Evolutionary conservation across 2,888 invertebrate species (phyloP), one percentile per base, ranked within the genome.

Genomic region (Lithophane ornitopus): DNA sequence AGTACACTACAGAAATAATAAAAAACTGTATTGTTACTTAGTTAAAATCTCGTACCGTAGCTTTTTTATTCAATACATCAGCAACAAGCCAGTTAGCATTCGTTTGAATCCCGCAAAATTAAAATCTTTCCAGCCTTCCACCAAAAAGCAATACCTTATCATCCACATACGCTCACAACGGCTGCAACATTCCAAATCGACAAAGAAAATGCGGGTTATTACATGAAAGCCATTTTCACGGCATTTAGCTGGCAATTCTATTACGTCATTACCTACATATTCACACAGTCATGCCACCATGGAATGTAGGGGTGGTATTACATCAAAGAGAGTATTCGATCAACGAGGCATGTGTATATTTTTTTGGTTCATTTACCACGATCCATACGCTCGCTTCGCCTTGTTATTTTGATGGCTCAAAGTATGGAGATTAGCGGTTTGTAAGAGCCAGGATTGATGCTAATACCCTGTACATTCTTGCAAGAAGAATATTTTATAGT

Each of bases 301-400:
- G 89, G 88, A 86, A 88, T 88, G 87, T 85, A 77, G 79, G 83
- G 80, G 90, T 88, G 89, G 87, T 87, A 84, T 90, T 89, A 92
- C 92, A 94, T 94, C 94, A 94, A 93, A 94, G 92, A 90, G 90
- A 89, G 91, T 91, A 92, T 94, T 94, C 94, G 92, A 94, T 94
- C 93, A 92, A 90, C 91, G 92, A 88, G 90, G 89, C 89, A 85
- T 88, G 89, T 87, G 86, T 85, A 85, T 94, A 92, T 94, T 89
- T 76, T 88, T 94, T 94, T 94, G 94, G 93, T 94, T 95, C 95
- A 94, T 94, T 94, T 94, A 91, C 92, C 89, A 89, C 89, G 90
- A 87, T 89, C 92, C 93, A 91, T 93, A 92, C 92, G 94, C 89
- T 90, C 84, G 89, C 85, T 73, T 89, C 85, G 78, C 75, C 83